Percentiles rank a stretch among this genome's conserved stretches.
phyloP scores from a whole-genome alignment of 2,797 vertebrate species.

The Muraenolepis orangiensis region DNA sequence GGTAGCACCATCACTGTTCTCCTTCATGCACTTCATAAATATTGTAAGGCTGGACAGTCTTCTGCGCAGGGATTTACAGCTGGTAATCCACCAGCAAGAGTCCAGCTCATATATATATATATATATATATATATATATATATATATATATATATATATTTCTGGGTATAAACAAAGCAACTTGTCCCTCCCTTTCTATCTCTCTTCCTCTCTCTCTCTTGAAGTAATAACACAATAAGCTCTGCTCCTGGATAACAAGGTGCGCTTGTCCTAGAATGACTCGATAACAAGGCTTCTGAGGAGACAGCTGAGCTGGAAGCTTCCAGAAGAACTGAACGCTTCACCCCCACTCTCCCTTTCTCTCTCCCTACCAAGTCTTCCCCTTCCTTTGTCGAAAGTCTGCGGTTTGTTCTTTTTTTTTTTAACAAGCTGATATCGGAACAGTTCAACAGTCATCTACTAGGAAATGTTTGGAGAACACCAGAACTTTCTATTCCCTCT shows the following conservation, averaged over 20 bases:
- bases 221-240: constrained; percentile 61
- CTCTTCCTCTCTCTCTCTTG: constrained; percentile 20
- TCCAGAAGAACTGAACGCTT: constrained; percentile 16
- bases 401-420: background rate
- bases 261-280: constrained; percentile 37
- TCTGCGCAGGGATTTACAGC: too few relatives aligned
- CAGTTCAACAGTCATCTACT: background rate
- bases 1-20: too few relatives aligned
- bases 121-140: too few relatives aligned
- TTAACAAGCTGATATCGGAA: background rate
- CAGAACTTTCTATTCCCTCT: background rate
- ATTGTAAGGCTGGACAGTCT: too few relatives aligned
- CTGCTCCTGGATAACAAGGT: constrained; percentile 63
- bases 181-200: background rate
- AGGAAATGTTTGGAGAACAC: background rate
- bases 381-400: background rate
- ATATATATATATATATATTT: too few relatives aligned
- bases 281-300: constrained; percentile 63
- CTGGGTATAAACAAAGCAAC: too few relatives aligned
- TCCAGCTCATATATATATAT: too few relatives aligned
- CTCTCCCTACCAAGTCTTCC: constrained; percentile 25
- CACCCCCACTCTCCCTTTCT: constrained; percentile 13
- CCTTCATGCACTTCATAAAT: too few relatives aligned
- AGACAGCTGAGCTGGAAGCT: constrained; percentile 53
- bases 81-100: too few relatives aligned